These are phyloP conservation scores for Rhagonycha fulva DNA, from an alignment of 2,888 invertebrate genomes.

Conservation along the genomic window DNA sequence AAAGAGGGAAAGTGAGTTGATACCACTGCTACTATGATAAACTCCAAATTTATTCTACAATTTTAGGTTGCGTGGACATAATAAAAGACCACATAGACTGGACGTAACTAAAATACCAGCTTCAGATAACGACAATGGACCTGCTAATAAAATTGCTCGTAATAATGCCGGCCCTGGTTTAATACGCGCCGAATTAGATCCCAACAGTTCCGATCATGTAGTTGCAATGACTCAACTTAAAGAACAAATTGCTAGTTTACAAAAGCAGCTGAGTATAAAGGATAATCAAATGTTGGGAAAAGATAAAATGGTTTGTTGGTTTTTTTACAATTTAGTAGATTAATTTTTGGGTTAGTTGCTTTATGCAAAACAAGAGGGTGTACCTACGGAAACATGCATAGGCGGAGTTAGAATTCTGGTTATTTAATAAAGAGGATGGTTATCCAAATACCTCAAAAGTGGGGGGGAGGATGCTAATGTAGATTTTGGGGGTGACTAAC, in stretches of 20 bases:
- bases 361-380: too few relatives aligned
- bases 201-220: slow-evolving; percentile 89
- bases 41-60: neutral
- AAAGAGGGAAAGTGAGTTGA: slow-evolving; percentile 61
- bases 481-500: too few relatives aligned
- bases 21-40: neutral
- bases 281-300: slow-evolving; percentile 85
- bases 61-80: slow-evolving; percentile 67
- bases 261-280: slow-evolving; percentile 84
- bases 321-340: neutral
- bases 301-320: slow-evolving; percentile 78
- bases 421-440: too few relatives aligned
- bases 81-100: slow-evolving; percentile 69
- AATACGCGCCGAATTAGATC: slow-evolving; percentile 66
- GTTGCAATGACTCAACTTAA: slow-evolving; percentile 94
- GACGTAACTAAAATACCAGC: slow-evolving; percentile 65
- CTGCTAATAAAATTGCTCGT: slow-evolving; percentile 57
- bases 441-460: too few relatives aligned
- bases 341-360: neutral
- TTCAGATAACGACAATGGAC: slow-evolving; percentile 56
- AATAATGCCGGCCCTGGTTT: slow-evolving; percentile 52
- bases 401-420: too few relatives aligned
- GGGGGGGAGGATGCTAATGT: too few relatives aligned
- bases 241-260: slow-evolving; percentile 89
- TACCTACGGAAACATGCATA: too few relatives aligned